phyloP scores from a whole-genome alignment of 2,797 vertebrate species.

The Sebastes goodei region DNA sequence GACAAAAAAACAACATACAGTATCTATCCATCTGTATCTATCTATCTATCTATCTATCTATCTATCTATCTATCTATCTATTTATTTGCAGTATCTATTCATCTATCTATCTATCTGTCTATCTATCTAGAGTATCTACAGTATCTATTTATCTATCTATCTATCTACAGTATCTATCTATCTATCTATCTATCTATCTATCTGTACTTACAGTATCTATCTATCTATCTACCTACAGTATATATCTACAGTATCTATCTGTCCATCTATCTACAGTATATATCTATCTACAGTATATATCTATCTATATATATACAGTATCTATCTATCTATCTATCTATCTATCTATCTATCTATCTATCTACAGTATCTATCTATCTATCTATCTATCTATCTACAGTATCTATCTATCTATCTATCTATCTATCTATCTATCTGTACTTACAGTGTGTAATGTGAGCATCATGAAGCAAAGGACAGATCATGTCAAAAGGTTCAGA shows the following conservation, averaged over 20 bases:
- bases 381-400: not conserved
- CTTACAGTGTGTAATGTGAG: not conserved
- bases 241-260: too few relatives aligned
- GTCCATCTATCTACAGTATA: too few relatives aligned
- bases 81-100: too few relatives aligned
- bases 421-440: not conserved
- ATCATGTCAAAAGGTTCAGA: not conserved
- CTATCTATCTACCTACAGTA: too few relatives aligned
- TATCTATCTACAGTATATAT: too few relatives aligned
- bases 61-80: too few relatives aligned
- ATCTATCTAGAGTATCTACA: not conserved
- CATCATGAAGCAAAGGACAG: not conserved
- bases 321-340: not conserved
- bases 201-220: not conserved
- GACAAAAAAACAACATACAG: slow-evolving; percentile 12
- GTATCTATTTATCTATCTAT: too few relatives aligned
- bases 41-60: too few relatives aligned
- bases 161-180: too few relatives aligned
- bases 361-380: not conserved
- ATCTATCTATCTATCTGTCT: too few relatives aligned
- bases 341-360: not conserved
- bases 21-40: not conserved
- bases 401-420: too few relatives aligned
- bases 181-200: too few relatives aligned
- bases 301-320: not conserved